Evolutionary conservation across 2,888 invertebrate species (phyloP), one percentile per base, ranked within the genome.

Genomic region (Chrysopilus asiliformis): DNA sequence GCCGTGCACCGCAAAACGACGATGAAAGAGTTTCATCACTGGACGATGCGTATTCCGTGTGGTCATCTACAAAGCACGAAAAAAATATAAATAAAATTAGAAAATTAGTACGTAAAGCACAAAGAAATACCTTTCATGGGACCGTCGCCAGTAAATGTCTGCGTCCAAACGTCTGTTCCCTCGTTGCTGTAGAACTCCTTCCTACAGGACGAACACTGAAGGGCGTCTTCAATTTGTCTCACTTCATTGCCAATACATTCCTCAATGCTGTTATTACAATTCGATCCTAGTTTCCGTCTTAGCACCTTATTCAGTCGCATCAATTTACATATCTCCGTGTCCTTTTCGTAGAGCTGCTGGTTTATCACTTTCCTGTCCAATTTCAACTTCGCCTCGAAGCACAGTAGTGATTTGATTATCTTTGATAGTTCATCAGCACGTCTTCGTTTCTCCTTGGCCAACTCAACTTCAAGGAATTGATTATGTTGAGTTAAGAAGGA

Each of bases 11-110:
- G 39, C 56, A 56, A 49, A 62, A 62, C 42, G 62, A 61, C 47
- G 60, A 59, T 47, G 60, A 59, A 42, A 57, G 52, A 39, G 60
- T 60, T 45, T 61, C 62, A 52, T 63, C 63, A 51, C 62, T 61
- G 41, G 62, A 61, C 43, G 63, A 61, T 47, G 55, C 47, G 39
- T 52, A 53, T 46, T 61, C 60, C 34, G 51, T 42, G 13, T 51
- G 50, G 34, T 50, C 52, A 45, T 50, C 54, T 54, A 43, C 2
- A 45, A 45, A 26, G 9, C 16, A 5, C 34, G 19, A 26, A 42
- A n/a, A n/a, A n/a, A 34, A 34, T 27, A 15, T 13, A 8, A 31
- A 18, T n/a, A 27, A 32, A 37, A 20, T 33, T 12, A 33, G 28
- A 27, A 22, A 22, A 8, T 28, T 28, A 13, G 28, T 7, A 27